phyloP scores from a whole-genome alignment of 1,140 invertebrate species.

The Pseudachorutes palmiensis region DNA sequence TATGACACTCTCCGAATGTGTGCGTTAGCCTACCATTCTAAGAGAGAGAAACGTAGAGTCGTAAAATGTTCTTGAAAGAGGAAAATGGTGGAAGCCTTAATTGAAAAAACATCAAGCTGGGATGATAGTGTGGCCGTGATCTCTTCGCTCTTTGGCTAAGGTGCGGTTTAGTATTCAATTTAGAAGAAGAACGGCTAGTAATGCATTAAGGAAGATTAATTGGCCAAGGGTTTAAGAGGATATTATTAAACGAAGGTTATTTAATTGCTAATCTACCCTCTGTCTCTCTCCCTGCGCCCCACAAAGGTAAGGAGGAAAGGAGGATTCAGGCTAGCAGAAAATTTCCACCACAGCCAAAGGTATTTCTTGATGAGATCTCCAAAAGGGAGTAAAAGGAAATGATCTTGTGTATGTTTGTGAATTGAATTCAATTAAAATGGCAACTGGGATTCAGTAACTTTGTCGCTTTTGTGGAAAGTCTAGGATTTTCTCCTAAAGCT shows the following conservation, averaged over 20 bases:
- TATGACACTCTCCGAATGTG: conserved; percentile 3
- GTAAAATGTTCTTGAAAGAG: not conserved
- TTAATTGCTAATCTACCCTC: conserved; percentile 1
- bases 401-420: not conserved
- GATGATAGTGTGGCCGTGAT: not conserved
- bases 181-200: not conserved
- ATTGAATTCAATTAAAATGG: no score
- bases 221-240: not conserved
- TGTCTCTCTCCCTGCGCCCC: not conserved
- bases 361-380: not conserved
- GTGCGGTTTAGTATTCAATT: conserved; percentile 5
- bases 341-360: not conserved
- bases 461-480: no score
- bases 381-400: not conserved
- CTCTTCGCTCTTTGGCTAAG: not conserved
- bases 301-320: no score
- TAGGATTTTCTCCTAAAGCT: no score
- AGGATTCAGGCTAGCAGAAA: not conserved
- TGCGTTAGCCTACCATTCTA: no score
- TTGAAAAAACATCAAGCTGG: conserved; percentile 9
- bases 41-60: no score
- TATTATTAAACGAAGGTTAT: conserved; percentile 4
- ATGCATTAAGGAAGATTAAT: conserved; percentile 1
- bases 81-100: not conserved
- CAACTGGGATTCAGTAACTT: no score